Percentiles rank a stretch among this genome's conserved stretches.
Conservation (phyloP, 1,140 invertebrate genomes). For the Euura lappo region DNA sequence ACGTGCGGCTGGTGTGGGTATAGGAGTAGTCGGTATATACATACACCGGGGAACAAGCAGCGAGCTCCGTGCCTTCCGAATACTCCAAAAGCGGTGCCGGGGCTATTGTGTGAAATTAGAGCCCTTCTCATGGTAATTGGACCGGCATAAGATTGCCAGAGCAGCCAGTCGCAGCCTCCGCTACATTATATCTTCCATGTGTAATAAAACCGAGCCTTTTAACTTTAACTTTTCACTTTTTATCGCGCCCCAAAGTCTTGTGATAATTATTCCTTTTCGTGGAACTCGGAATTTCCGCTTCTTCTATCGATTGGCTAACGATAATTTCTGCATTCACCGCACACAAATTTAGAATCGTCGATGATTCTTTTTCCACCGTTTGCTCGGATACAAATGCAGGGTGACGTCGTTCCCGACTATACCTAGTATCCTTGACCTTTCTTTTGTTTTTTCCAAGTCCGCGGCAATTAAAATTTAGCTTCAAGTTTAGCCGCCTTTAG, state of each 20-base stretch:
- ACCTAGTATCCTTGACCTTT: no score
- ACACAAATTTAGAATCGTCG: no score
- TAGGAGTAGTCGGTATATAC: background rate
- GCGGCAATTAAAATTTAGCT: no score
- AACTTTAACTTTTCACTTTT: background rate
- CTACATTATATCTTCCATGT: background rate
- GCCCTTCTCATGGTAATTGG: slow-evolving; percentile 58
- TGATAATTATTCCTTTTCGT: slow-evolving; percentile 5
- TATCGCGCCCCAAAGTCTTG: background rate
- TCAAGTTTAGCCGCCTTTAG: no score
- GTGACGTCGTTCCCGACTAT: no score
- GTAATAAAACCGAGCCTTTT: background rate
- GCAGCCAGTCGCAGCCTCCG: slow-evolving; percentile 39
- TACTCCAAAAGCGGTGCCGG: background rate
- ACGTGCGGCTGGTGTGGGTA: background rate
- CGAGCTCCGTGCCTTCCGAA: slow-evolving; percentile 2
- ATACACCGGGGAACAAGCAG: slow-evolving; percentile 27
- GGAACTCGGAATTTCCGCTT: background rate
- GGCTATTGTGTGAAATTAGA: slow-evolving; percentile 51
- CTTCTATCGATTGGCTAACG: background rate
- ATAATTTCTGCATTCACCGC: no score
- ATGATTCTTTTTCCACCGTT: no score
- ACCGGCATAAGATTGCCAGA: slow-evolving; percentile 53
- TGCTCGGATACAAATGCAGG: no score
- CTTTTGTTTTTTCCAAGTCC: no score